Base-by-base conservation (phyloP, 2,888 invertebrate genomes). In the Temnothorax ravouxi region DNA sequence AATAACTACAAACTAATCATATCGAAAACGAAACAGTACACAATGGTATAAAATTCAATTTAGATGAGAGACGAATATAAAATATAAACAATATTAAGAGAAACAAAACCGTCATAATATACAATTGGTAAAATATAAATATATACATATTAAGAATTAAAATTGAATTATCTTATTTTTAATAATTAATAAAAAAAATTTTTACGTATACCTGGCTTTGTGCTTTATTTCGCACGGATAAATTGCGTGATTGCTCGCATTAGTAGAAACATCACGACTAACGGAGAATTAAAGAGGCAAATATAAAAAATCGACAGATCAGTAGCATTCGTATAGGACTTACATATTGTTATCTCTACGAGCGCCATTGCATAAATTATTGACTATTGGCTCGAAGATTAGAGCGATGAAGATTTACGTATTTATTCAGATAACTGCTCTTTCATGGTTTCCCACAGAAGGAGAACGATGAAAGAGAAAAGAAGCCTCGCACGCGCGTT, bases 361-460 rank as follows among this genome's bases (percentile, higher is more conserved):
- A 69, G 34, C 34, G n/a, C 18, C 15, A 44, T 71, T 71, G 34
- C 13, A 18, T 44, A n/a, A 18, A 56, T 79, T 44, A 69, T 56
- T n/a, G 76, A 47, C 47, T n/a, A 44, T 54, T 54, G 29, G 3
- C 21, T 71, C 21, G 44, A 50, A 54, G 77, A 79, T 44, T 69
- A 69, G 29, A 44, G 52, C 44, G 56, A 79, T 79, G 54, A 34
- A 69, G 56, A 71, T 79, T 79, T 69, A 67, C 56, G 44, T 44
- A 56, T 44, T 80, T 80, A 47, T 66, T 77, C 56, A 56, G 66
- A 77, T 79, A 56, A 77, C 47, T 52, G 13, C 38, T 21, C 38
- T 21, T 77, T 82, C 21, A 25, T 52, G 29, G 9, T 50, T 15
- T 80, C 81, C 29, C 56, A n/a, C 56, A 34, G 29, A 81, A 71